Base-by-base conservation (phyloP, 2,797 vertebrate species). In the Pelodytes ibericus region DNA sequence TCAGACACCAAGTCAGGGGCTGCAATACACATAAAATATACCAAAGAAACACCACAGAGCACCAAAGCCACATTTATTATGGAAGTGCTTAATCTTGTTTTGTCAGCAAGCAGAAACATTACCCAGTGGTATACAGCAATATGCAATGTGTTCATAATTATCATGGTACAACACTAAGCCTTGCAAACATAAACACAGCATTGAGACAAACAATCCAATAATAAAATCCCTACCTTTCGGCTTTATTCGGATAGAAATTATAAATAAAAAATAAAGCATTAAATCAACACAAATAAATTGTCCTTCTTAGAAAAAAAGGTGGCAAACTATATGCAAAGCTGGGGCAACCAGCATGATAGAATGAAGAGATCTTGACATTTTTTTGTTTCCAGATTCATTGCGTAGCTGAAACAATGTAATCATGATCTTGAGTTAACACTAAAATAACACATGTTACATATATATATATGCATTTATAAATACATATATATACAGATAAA, bases 11-110 rank as follows among this genome's bases (percentile, higher is more conserved):
- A 83, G 85, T 84, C 75, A 61, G 80, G 80, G 77, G 79, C 81
- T 84, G 86, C 82, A 85, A 88, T 84, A 81, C 83, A 83, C 85
- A 83, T 88, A 84, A 87, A 89, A 83, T 89, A 81, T 81, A 83
- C 82, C 51, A 80, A 84, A 85, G 80, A 61, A 77, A 75, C 62
- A 16, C 47, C 79, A 76, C 74, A 72, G 77, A 83, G 81, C 81
- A 57, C 81, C 82, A 82, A 84, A 67, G 57, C 87, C 81, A 89
- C 82, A 80, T 80, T 88, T 91, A 90, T 87, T 84, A 83, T 72
- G 20, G 59, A 83, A 74, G 80, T 71, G 84, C 87, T 92, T 89
- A 82, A 88, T 91, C 85, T 89, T 80, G 39, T 79, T 86, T 84
- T 87, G 81, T 83, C 72, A 83, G 84, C 81, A 87, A 83, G 84